Evolutionary conservation across 2,113 vertebrate species (phyloP), one percentile per base, ranked within the genome.

Genomic region (Antechinus stuartii): DNA sequence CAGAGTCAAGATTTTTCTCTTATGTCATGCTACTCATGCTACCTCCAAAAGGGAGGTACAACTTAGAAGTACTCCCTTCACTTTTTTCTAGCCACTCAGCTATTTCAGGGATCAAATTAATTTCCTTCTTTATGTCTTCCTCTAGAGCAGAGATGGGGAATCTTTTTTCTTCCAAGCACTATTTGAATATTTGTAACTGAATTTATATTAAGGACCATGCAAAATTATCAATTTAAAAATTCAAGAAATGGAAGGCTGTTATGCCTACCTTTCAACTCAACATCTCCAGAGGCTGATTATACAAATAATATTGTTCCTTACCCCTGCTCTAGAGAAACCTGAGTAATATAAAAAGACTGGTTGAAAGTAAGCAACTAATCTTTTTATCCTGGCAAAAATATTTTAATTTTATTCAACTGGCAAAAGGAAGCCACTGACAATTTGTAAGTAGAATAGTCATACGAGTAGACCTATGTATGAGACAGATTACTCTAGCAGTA

Each of bases 371-470:
- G 68, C 68, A 76, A 76, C 35, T 12, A 22, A 19, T n/a, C 30
- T 76, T 76, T 76, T 76, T 76, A 68, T n/a, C 68, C n/a, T 84
- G 68, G 68, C 68, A 84, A 84, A 76, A n/a, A 84, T 84, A 42
- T 42, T n/a, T 76, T n/a, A n/a, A 84, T 42, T 84, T 90, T 90
- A 49, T 19, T 84, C 68, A 84, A 19, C 42, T 11, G 35, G 61
- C 35, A 76, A n/a, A n/a, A 76, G 61, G 35, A 35, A 42, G 19
- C 19, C n/a, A 84, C 35, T 42, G n/a, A n/a, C 3, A 19, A 84
- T 84, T 42, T 84, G 16, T 42, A n/a, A 84, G 35, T n/a, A 84
- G n/a, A 42, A 26, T 30, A 76, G n/a, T 42, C 42, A 84, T 16
- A n/a, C n/a, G 35, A n/a, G 0, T 76, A 68, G 30, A 68, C 68